Evolutionary conservation across 1,140 invertebrate genomes (phyloP).

Genomic region (Lepeophtheirus salmonis): DNA sequence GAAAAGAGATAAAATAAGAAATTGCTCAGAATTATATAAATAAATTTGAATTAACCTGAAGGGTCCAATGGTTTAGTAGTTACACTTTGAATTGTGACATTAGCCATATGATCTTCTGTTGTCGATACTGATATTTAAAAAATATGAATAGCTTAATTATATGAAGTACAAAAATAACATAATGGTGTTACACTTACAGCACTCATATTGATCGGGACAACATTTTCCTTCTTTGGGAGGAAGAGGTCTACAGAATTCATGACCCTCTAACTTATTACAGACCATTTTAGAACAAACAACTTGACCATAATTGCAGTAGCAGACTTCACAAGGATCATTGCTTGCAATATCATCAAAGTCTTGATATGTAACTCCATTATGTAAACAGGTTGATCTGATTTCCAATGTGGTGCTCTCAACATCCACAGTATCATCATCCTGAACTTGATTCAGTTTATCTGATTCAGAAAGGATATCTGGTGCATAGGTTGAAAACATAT

Average conservation of each 20-base stretch:
- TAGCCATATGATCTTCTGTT: not conserved
- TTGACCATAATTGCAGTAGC: slow-evolving; percentile 15
- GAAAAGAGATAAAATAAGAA: not conserved
- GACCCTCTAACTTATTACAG: slow-evolving; percentile 5
- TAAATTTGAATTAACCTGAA: not conserved
- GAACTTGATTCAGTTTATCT: not conserved
- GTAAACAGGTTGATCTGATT: not conserved
- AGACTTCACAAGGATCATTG: slow-evolving; percentile 12
- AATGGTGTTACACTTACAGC: slow-evolving; percentile 24
- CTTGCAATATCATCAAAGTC: slow-evolving; percentile 15
- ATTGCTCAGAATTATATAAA: not conserved
- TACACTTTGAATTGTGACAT: not conserved
- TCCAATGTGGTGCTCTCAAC: not conserved
- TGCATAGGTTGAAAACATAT: not conserved
- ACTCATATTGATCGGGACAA: slow-evolving; percentile 28
- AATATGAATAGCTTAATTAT: not conserved
- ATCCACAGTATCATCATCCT: not conserved
- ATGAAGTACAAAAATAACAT: not conserved
- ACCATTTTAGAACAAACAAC: slow-evolving; percentile 8
- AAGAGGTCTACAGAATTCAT: slow-evolving; percentile 20
- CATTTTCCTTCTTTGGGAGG: slow-evolving; percentile 21
- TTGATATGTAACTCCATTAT: slow-evolving; percentile 8
- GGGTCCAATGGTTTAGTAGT: slow-evolving; percentile 1
- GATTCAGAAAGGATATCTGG: not conserved
- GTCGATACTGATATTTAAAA: slow-evolving; percentile 3